Evolutionary conservation across 2,888 invertebrate species (phyloP).

Genomic region (Furcula furcula): DNA sequence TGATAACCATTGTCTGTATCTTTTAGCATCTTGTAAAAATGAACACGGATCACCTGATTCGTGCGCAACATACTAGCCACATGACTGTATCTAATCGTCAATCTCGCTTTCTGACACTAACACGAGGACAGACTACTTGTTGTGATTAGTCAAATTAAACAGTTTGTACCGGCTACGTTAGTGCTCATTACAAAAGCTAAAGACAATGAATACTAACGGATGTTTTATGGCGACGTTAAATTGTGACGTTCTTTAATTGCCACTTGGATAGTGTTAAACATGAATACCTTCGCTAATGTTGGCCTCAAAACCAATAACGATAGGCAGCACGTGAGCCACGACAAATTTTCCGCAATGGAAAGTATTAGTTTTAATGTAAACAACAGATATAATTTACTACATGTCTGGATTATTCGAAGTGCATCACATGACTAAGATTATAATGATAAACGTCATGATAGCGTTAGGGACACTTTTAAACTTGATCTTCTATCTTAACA

Average conservation of each 20-base stretch:
- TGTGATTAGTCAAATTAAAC: conserved; percentile 4
- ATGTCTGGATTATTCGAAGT: too few species aligned
- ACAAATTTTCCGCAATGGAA: conserved; percentile 42
- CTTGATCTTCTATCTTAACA: too few species aligned
- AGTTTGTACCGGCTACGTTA: neutral
- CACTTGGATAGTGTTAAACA: conserved; percentile 17
- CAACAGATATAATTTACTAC: too few species aligned
- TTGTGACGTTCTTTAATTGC: conserved; percentile 24
- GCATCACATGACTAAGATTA: too few species aligned
- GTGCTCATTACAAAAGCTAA: neutral
- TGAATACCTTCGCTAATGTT: conserved; percentile 36
- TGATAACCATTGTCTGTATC: conserved; percentile 36
- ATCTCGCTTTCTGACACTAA: conserved; percentile 32
- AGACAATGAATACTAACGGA: conserved; percentile 6
- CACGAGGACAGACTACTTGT: conserved; percentile 20
- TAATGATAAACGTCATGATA: too few species aligned
- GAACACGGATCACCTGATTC: conserved; percentile 55
- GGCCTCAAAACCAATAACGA: conserved; percentile 42
- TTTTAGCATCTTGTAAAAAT: conserved; percentile 34
- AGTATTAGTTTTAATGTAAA: too few species aligned
- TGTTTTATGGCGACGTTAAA: conserved; percentile 6
- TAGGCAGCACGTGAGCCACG: conserved; percentile 29
- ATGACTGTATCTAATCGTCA: conserved; percentile 50
- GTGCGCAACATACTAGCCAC: conserved; percentile 44
- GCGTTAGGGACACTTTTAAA: too few species aligned